Base-by-base conservation (phyloP, 2,888 invertebrate species). In the Sinelater perroti region DNA sequence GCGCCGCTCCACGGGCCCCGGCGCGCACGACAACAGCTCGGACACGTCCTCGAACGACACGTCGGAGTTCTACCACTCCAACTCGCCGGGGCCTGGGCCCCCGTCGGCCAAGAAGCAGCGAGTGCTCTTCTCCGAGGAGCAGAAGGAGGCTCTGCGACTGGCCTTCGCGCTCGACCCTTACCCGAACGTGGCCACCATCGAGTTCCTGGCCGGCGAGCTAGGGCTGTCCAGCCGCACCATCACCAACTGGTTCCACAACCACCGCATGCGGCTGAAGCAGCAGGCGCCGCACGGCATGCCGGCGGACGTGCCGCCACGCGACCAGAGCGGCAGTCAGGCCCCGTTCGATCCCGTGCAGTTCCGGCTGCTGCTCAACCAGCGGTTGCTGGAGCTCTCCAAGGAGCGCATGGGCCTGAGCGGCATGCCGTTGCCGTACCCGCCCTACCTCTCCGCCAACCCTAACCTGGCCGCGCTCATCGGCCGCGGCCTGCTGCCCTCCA, bases 191-290 rank as follows among this genome's bases (percentile, higher is more conserved):
- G 91, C 93, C 16, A 95, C 96, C 55, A 96, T 98, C 65, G 97
- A 98, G 76, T 95, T 95, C 74, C 83, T 99, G 56, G 96, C 97
- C 20, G 86, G 87, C 20, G 96, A 97, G 78, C 81, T 99, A 52
- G 91, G 90, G 5, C 83, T 99, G 30, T 93, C 95, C 3, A 91
- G 96, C 45, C 85, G 98, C 67, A 98, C 98, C 50, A 97, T 99
- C 71, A 97, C 97, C 60, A 99, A 99, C 80, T 99, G 99, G 99
- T 99, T 99, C 84, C 98, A 99, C 83, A 99, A 99, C 78, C 97
- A 99, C 77, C 88, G 99, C 70, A 99, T 99, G 95, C 86, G 99
- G 62, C 86, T 96, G 74, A 97, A 97, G 80, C 93, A 94, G 75
- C 92, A 93, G 74, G 78, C 78, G 16, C 91, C 93, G 1, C 92